These are phyloP conservation scores for Ormia ochracea DNA, from an alignment of 2,888 invertebrate genomes.

Conservation along the genomic window DNA sequence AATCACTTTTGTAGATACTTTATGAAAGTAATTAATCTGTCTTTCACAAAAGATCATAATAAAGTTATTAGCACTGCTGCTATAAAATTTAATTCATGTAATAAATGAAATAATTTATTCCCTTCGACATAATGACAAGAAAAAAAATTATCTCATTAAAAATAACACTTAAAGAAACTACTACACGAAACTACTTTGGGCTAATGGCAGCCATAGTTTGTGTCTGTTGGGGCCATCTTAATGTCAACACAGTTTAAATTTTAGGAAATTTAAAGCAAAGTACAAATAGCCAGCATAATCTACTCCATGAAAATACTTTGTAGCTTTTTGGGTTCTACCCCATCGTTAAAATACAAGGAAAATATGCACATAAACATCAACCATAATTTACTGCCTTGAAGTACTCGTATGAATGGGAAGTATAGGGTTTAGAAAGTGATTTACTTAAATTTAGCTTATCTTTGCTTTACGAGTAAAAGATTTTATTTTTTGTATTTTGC, in stretches of 20 bases:
- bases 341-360: slow-evolving; percentile 45
- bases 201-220: neutral
- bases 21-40: neutral
- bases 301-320: slow-evolving; percentile 1
- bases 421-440: slow-evolving; percentile 32
- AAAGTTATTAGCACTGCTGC: slow-evolving; percentile 14
- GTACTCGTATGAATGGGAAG: neutral
- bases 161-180: slow-evolving; percentile 12
- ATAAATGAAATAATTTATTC: neutral
- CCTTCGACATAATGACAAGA: neutral
- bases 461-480: slow-evolving; percentile 22
- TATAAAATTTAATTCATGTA: slow-evolving; percentile 4
- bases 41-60: neutral
- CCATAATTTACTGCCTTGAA: slow-evolving; percentile 38
- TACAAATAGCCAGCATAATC: slow-evolving; percentile 7
- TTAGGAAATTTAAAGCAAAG: neutral
- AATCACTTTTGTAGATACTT: neutral
- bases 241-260: neutral
- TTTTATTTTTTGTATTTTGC: slow-evolving; percentile 6
- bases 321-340: neutral
- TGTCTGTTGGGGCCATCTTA: neutral
- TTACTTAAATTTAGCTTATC: slow-evolving; percentile 32
- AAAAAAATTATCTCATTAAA: slow-evolving; percentile 10
- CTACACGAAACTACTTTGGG: neutral
- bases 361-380: slow-evolving; percentile 45